Evolutionary conservation across 2,888 invertebrate genomes (phyloP).

Genomic region (Stratiomys singularior): DNA sequence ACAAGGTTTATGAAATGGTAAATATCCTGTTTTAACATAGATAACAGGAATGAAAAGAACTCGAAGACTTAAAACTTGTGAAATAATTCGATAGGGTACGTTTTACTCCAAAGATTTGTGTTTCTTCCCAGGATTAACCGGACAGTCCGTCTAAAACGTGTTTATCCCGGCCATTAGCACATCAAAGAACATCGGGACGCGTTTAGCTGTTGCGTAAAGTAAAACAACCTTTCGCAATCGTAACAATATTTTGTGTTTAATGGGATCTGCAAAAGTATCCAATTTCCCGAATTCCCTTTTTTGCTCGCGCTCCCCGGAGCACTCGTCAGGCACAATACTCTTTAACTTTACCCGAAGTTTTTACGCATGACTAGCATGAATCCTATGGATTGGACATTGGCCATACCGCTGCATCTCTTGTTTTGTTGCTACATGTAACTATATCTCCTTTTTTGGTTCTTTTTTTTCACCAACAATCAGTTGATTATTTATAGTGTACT

Average conservation of each 20-base stretch:
- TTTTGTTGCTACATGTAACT: background rate
- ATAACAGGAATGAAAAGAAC: too few species aligned
- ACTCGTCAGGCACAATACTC: background rate
- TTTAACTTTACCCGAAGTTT: conserved; percentile 1
- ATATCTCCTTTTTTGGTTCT: too few species aligned
- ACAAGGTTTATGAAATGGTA: too few species aligned
- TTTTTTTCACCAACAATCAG: conserved; percentile 1
- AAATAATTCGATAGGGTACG: too few species aligned
- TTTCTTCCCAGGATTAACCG: too few species aligned
- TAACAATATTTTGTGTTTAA: conserved; percentile 32
- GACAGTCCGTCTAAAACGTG: too few species aligned
- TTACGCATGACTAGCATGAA: conserved; percentile 23
- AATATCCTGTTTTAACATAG: too few species aligned
- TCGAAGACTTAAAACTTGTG: too few species aligned
- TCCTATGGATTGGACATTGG: conserved; percentile 25
- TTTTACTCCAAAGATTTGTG: too few species aligned
- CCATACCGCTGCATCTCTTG: conserved; percentile 1
- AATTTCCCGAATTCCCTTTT: background rate
- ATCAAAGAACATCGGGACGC: too few species aligned
- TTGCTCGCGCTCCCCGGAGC: background rate
- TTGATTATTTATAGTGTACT: conserved; percentile 41
- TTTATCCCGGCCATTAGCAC: too few species aligned
- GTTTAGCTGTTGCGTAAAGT: background rate
- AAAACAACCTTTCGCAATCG: background rate
- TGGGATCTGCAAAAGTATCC: conserved; percentile 6